phyloP scores from a whole-genome alignment of 1,140 invertebrate species.

The Epicauta chinensis region DNA sequence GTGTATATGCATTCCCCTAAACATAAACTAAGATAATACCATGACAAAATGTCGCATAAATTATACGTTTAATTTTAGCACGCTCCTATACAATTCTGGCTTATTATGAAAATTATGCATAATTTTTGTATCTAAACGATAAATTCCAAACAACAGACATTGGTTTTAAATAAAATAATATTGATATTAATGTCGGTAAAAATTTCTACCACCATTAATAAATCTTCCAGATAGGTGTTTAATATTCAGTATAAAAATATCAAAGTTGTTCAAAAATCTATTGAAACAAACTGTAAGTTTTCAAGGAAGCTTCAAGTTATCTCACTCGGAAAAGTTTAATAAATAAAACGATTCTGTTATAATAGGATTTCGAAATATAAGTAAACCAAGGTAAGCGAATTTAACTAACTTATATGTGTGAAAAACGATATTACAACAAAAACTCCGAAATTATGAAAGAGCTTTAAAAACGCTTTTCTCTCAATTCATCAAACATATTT shows the following conservation, averaged over 20 bases:
- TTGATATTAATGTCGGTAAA: neutral
- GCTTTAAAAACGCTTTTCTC: conserved; percentile 10
- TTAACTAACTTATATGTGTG: conserved; percentile 13
- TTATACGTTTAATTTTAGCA: conserved; percentile 13
- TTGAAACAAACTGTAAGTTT: conserved; percentile 16
- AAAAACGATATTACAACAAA: conserved; percentile 11
- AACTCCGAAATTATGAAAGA: conserved; percentile 7
- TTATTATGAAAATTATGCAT: conserved; percentile 3
- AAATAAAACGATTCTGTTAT: conserved; percentile 18
- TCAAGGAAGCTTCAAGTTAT: conserved; percentile 2
- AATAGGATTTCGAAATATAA: conserved; percentile 18
- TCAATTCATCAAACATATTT: no score
- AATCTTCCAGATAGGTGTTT: neutral
- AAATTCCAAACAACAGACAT: neutral
- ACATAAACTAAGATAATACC: conserved; percentile 14
- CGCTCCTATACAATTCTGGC: conserved; percentile 3
- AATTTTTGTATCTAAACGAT: neutral
- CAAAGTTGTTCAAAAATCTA: neutral
- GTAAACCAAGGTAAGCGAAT: conserved; percentile 7
- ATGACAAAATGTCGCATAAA: conserved; percentile 10
- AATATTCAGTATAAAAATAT: conserved; percentile 6
- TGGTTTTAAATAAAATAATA: neutral
- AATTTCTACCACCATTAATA: neutral
- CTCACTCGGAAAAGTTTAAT: conserved; percentile 10
- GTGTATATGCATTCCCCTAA: conserved; percentile 10